Percentiles rank a stretch among this genome's conserved stretches.
Conservation (phyloP, 2,888 invertebrate species). For the Rhagonycha lutea region DNA sequence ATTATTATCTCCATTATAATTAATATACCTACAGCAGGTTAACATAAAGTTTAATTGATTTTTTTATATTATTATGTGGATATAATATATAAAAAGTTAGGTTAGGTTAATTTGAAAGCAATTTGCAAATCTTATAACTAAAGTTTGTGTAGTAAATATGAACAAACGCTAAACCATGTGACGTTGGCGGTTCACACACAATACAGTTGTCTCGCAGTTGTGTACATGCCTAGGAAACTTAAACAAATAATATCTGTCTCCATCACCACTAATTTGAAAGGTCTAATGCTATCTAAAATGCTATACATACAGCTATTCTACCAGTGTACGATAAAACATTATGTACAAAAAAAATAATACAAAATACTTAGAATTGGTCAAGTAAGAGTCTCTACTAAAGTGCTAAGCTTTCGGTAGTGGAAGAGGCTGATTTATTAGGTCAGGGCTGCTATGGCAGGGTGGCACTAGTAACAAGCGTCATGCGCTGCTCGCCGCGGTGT, state of each 20-base stretch:
- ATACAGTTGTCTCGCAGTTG: constrained; percentile 55
- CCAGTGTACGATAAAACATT: constrained; percentile 54
- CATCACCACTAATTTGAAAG: constrained; percentile 55
- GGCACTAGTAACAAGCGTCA: constrained; percentile 39
- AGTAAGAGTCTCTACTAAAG: constrained; percentile 50
- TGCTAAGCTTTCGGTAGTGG: constrained; percentile 50
- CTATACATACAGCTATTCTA: constrained; percentile 58
- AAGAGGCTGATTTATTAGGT: constrained; percentile 39
- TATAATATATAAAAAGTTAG: neutral
- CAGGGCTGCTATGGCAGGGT: constrained; percentile 35
- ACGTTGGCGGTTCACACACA: constrained; percentile 53
- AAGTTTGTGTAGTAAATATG: constrained; percentile 16
- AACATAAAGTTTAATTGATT: neutral
- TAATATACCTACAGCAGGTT: neutral
- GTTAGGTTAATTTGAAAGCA: neutral
- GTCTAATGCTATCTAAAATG: constrained; percentile 56
- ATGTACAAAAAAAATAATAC: constrained; percentile 54
- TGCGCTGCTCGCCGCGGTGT: constrained; percentile 48
- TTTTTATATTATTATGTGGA: neutral
- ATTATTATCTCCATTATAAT: neutral
- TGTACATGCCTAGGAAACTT: constrained; percentile 51
- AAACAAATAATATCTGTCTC: constrained; percentile 46
- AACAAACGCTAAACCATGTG: constrained; percentile 26
- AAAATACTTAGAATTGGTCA: constrained; percentile 49
- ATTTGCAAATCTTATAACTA: neutral